Base-by-base conservation (phyloP, 2,888 invertebrate species). In the Rhodophaea formosa region DNA sequence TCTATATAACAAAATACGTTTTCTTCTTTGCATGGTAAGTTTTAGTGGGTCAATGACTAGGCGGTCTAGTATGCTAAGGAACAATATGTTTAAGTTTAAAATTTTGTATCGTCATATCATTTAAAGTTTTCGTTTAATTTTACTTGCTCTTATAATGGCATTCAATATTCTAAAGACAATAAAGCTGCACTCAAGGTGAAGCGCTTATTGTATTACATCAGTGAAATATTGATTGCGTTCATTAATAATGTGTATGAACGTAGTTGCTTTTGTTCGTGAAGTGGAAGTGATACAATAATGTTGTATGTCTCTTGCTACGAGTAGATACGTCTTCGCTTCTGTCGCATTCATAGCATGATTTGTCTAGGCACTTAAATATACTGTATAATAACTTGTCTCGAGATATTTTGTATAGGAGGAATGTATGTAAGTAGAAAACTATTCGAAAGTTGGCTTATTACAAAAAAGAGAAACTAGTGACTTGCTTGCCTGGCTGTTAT, bases 1-100 rank as follows among this genome's bases (percentile, higher is more conserved):
- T 67, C 88, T 80, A 88, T 77, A 84, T 84, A 80, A 80, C 75
- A 75, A 72, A 73, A 79, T 80, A 66, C 63, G 45, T 75, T 75
- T 79, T 72, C 69, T 69, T 70, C 67, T 65, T 59, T 64, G 68
- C 69, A 72, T 72, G 70, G 70, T 63, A 57, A 60, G 68, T 73
- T 77, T 80, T 80, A 77, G 75, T 79, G 71, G 80, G 82, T 80
- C 79, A 82, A 76, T 75, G 74, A 71, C 72, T 73, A 71, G 57
- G 45, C 44, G 46, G 53, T 59, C 16, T 65, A 45, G 29, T 32
- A 44, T n/a, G 29, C n/a, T 17, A 23, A 53, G 8, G 51, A 39
- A 39, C 39, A 39, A 39, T 8, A 39, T 39, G 39, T 39, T 39
- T 39, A 3, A n/a, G 10, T 39, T n/a, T 12, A 39, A 12, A 39